Base-by-base conservation (phyloP, 2,888 invertebrate species). In the Therioaphis trifolii region DNA sequence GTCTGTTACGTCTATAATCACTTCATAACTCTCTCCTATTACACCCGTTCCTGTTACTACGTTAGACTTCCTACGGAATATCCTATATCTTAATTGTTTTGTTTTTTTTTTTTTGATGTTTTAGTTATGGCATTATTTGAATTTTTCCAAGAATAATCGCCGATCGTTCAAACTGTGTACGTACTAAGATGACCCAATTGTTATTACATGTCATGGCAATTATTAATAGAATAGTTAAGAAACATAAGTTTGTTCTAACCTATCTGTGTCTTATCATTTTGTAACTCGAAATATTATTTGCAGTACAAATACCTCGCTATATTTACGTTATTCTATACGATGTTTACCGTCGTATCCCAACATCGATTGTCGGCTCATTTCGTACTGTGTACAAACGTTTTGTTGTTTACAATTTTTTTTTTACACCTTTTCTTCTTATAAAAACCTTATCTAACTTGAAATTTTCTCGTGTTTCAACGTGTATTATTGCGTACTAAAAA, bases 1-100 rank as follows among this genome's bases (percentile, higher is more conserved):
- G 40, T 66, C 21, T 52, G 77, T 77, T 77, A 77, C 66, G 66
- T 66, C 24, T 76, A 29, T 49, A 77, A 66, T 66, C 7, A 52
- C 29, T 49, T 35, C 66, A 61, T 12, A 68, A 78, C 77, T 78
- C 52, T 78, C 66, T 78, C 77, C 35, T 49, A 49, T 66, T 75
- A 77, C 63, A 66, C 29, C 46, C 29, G 27, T 63, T 49, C 9
- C 29, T 43, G 63, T 77, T 66, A 35, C 63, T 35, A n/a, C n/a
- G n/a, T 49, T 63, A 77, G 43, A 49, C 29, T 77, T 77, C 49
- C 63, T 49, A 21, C 49, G 4, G 40, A 46, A 29, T 66, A 49
- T 21, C 63, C 27, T 15, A n/a, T n/a, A n/a, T n/a, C n/a, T n/a
- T 61, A 63, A 76, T 40, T 14, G 27, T 61, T 76, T 43, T 18